Conservation (phyloP, 2,888 invertebrate genomes). For the Drosophila stalkeri region DNA sequence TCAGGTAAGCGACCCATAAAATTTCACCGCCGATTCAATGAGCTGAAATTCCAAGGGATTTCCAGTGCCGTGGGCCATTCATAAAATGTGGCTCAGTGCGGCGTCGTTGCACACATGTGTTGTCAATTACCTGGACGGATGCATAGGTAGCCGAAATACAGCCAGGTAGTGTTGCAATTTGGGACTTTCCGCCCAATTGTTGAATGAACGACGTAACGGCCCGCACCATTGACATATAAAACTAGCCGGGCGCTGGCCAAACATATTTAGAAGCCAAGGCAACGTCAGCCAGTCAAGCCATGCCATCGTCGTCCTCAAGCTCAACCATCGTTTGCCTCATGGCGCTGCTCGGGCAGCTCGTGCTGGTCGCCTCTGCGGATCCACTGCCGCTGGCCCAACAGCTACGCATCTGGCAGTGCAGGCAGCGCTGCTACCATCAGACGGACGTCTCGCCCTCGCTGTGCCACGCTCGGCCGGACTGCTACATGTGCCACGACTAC, state of each 20-base stretch:
- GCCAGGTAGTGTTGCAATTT: conserved; percentile 2
- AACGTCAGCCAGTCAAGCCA: conserved; percentile 30
- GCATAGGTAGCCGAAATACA: conserved; percentile 4
- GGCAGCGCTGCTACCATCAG: conserved; percentile 60
- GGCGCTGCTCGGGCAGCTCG: conserved; percentile 33
- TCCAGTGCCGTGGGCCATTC: conserved; percentile 58
- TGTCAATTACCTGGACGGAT: conserved; percentile 57
- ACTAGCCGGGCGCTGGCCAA: conserved; percentile 1
- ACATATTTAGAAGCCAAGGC: conserved; percentile 54
- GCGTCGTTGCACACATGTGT: conserved; percentile 60
- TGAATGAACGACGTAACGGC: conserved; percentile 56
- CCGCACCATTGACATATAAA: conserved; percentile 44
- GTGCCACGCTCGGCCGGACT: conserved; percentile 66
- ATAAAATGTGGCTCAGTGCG: conserved; percentile 43
- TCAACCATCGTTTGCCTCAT: conserved; percentile 8
- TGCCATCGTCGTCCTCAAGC: background rate
- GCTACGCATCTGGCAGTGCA: conserved; percentile 53
- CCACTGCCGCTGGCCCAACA: conserved; percentile 29
- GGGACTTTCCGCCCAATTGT: conserved; percentile 52
- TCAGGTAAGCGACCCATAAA: conserved; percentile 23
- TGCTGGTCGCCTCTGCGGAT: conserved; percentile 46
- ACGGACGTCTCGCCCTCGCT: conserved; percentile 26
- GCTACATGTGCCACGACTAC: conserved; percentile 76
- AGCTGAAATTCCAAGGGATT: conserved; percentile 68
- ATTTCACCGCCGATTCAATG: conserved; percentile 49